Evolutionary conservation across 2,888 invertebrate species (phyloP).

Genomic region (Drosophila barbarae): DNA sequence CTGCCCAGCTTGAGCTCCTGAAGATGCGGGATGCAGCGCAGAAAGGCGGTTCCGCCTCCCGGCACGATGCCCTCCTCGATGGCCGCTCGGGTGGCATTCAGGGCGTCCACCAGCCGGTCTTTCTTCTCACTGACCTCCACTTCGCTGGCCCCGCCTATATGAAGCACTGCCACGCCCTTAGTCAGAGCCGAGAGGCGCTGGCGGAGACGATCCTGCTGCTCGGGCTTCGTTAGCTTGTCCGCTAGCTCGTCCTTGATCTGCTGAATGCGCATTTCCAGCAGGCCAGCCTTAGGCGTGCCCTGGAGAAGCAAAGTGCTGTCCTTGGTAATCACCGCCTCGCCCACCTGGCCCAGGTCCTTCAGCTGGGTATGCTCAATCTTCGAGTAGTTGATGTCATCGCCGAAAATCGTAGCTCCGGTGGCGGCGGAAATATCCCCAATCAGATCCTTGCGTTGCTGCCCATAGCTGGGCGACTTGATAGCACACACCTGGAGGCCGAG

Average conservation of each 20-base stretch:
- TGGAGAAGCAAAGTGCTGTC: slow-evolving; percentile 88
- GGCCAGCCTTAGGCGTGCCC: slow-evolving; percentile 89
- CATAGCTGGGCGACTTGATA: slow-evolving; percentile 97
- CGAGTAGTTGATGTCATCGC: slow-evolving; percentile 93
- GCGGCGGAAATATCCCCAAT: slow-evolving; percentile 95
- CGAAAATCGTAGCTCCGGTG: slow-evolving; percentile 95
- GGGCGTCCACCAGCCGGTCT: slow-evolving; percentile 95
- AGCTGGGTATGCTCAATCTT: slow-evolving; percentile 92
- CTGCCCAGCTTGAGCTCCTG: slow-evolving; percentile 82
- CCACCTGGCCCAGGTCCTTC: slow-evolving; percentile 90
- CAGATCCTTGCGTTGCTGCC: slow-evolving; percentile 95
- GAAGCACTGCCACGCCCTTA: slow-evolving; percentile 89
- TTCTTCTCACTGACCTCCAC: slow-evolving; percentile 98
- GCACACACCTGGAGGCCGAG: slow-evolving; percentile 96
- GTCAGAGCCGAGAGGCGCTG: slow-evolving; percentile 94
- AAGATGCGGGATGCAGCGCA: slow-evolving; percentile 88
- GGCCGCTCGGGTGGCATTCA: slow-evolving; percentile 96
- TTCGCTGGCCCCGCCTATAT: slow-evolving; percentile 93
- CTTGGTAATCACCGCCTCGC: slow-evolving; percentile 94
- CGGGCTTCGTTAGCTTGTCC: slow-evolving; percentile 90
- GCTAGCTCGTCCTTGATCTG: slow-evolving; percentile 93
- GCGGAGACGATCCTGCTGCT: slow-evolving; percentile 95
- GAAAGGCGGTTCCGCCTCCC: slow-evolving; percentile 94
- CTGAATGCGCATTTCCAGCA: slow-evolving; percentile 89
- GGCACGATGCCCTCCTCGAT: slow-evolving; percentile 98